Evolutionary conservation across 2,888 invertebrate species (phyloP), one percentile per base, ranked within the genome.

Genomic region (Parasteatoda lunata): DNA sequence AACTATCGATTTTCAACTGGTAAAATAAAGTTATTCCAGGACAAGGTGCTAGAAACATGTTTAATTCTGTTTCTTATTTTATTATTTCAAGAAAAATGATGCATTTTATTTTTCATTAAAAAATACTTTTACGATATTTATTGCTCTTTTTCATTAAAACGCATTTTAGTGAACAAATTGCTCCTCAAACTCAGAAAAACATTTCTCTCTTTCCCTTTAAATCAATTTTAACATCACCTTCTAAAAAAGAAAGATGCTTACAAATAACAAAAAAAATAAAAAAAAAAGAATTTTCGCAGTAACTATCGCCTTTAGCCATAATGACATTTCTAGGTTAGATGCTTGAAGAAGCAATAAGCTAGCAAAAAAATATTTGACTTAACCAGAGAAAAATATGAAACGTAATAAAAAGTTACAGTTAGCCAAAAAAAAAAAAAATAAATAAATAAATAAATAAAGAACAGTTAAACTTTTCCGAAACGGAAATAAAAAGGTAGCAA

Each of bases 211-310:
- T 80, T 72, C 64, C 71, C 65, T 72, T 80, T 80, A 72, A 80
- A 71, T 80, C 80, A 80, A 80, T 80, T 52, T 72, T 73, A 65
- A 13, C 9, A 48, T 48, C 70, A n/a, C 48, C 49, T 49, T n/a
- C n/a, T 48, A 48, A 70, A 59, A 59, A n/a, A 59, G 59, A 30
- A 30, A 30, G 30, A 30, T 30, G 30, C 30, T 30, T 2, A 30
- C 30, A 30, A 30, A 30, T 30, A 30, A 30, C 30, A 1, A 30
- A 30, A 30, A 30, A 30, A 30, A 30, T 1, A 30, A 2, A 30
- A 30, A 30, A 30, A 30, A 30, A 30, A 30, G 30, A 30, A 30
- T 30, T 30, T 30, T 30, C 30, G 30, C 30, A 0, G 30, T 30
- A 30, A 30, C 59, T 6, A 9, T n/a, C 59, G 8, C 59, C 59